phyloP scores from a whole-genome alignment of 2,113 vertebrate species.

The Ursus arctos region DNA sequence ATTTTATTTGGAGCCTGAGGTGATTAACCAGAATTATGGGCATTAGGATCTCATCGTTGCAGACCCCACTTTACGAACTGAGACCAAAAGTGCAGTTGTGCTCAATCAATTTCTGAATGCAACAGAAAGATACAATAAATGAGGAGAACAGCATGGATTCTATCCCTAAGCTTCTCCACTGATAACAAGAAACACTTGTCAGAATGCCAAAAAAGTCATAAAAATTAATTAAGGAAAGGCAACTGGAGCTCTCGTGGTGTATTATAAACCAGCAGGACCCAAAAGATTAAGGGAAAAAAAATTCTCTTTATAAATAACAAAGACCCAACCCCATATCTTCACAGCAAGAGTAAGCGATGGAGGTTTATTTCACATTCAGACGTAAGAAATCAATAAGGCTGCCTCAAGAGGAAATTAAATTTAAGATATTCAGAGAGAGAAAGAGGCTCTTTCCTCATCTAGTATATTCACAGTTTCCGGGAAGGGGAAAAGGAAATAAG shows the following conservation, averaged over 20 bases:
- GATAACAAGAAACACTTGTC: not conserved
- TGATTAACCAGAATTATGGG: not conserved
- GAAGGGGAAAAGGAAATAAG: not conserved
- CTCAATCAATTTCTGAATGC: not conserved
- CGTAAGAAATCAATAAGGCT: not conserved
- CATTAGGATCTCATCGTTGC: not conserved
- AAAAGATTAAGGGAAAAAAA: not conserved
- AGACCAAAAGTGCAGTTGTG: not conserved
- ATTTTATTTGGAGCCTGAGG: not conserved
- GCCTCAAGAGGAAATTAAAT: not conserved
- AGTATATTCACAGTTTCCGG: not conserved
- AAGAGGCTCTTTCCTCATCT: not conserved
- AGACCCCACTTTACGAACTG: not conserved
- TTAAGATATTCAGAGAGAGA: not conserved
- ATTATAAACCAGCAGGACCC: not conserved
- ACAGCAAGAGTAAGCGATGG: not conserved
- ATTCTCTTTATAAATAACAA: not conserved
- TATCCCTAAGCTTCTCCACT: not conserved
- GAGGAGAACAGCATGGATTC: not conserved
- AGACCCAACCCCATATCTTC: not conserved
- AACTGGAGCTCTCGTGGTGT: not conserved
- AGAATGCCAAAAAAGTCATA: conserved; percentile 11
- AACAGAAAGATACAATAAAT: not conserved
- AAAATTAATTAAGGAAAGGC: conserved; percentile 28
- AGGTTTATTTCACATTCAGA: not conserved